Percentiles rank a stretch among this genome's conserved stretches.
Evolutionary conservation across 2,113 vertebrate genomes (phyloP).

Genomic region (Colaptes auratus): DNA sequence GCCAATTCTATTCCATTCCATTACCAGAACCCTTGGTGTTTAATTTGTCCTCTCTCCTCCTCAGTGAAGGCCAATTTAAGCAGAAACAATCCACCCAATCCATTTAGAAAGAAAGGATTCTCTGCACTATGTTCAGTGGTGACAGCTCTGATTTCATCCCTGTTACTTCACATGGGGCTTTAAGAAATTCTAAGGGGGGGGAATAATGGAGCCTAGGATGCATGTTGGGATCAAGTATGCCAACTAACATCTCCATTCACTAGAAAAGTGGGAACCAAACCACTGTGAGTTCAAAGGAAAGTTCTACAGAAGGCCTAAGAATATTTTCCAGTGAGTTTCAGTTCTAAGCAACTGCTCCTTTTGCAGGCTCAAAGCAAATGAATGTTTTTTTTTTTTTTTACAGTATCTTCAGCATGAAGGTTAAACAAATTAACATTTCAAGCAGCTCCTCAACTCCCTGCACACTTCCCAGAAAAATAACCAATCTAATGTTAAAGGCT

Average conservation of each 20-base stretch:
- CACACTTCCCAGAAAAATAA: not conserved
- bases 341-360: not conserved
- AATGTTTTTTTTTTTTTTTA: not conserved
- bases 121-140: not conserved
- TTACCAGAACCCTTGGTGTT: not conserved
- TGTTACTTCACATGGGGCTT: not conserved
- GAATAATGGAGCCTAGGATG: not conserved
- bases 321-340: not conserved
- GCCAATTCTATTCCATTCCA: no score
- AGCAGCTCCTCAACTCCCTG: not conserved
- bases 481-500: not conserved
- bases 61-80: not conserved
- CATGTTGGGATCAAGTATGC: not conserved
- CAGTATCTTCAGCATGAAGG: not conserved
- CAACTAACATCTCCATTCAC: not conserved
- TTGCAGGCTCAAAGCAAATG: not conserved
- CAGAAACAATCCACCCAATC: not conserved
- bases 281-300: not conserved
- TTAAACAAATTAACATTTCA: not conserved
- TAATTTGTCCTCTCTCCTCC: not conserved
- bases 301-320: not conserved
- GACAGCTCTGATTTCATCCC: not conserved
- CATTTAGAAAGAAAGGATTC: not conserved
- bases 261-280: not conserved
- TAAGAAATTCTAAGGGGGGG: not conserved